These are phyloP conservation scores for Leptopilina clavipes DNA, from an alignment of 1,140 invertebrate genomes.

Conservation along the genomic window DNA sequence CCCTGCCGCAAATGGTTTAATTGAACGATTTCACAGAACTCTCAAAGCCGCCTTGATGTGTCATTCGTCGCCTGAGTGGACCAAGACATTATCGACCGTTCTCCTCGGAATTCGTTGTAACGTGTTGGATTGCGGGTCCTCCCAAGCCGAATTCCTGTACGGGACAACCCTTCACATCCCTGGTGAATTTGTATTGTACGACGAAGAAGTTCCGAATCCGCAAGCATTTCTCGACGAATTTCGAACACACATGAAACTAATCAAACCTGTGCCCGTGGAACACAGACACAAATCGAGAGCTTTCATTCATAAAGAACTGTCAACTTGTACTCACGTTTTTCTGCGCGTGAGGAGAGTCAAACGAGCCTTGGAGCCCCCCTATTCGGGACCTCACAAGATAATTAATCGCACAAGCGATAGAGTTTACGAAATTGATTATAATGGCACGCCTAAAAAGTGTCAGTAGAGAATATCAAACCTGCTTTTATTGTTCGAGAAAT, in stretches of 20 bases:
- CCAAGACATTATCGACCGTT: not conserved
- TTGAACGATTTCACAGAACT: slow-evolving; percentile 43
- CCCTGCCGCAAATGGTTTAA: slow-evolving; percentile 44
- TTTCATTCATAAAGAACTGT: slow-evolving; percentile 44
- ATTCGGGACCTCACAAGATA: slow-evolving; percentile 54
- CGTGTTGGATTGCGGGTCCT: slow-evolving; percentile 46
- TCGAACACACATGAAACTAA: slow-evolving; percentile 32
- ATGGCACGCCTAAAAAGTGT: too few species aligned
- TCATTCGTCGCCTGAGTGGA: not conserved
- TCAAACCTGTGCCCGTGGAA: slow-evolving; percentile 40
- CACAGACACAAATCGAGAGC: slow-evolving; percentile 37
- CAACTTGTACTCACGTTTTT: slow-evolving; percentile 52
- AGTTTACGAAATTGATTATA: slow-evolving; percentile 47
- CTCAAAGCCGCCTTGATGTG: slow-evolving; percentile 44
- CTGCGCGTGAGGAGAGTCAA: slow-evolving; percentile 42
- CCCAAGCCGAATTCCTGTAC: slow-evolving; percentile 62
- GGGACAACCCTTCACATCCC: slow-evolving; percentile 61
- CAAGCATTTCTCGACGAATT: slow-evolving; percentile 55
- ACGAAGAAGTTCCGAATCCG: slow-evolving; percentile 39
- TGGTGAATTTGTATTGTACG: slow-evolving; percentile 59
- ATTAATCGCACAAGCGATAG: slow-evolving; percentile 44
- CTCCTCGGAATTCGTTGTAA: slow-evolving; percentile 11
- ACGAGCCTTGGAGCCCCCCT: slow-evolving; percentile 50
- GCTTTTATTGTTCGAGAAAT: too few species aligned
- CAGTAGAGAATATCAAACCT: too few species aligned